A percentile compares a stretch with the other conserved stretches of the same genome.
phyloP scores from a whole-genome alignment of 2,113 vertebrate species.

The Rhinopomastus cyanomelas region DNA sequence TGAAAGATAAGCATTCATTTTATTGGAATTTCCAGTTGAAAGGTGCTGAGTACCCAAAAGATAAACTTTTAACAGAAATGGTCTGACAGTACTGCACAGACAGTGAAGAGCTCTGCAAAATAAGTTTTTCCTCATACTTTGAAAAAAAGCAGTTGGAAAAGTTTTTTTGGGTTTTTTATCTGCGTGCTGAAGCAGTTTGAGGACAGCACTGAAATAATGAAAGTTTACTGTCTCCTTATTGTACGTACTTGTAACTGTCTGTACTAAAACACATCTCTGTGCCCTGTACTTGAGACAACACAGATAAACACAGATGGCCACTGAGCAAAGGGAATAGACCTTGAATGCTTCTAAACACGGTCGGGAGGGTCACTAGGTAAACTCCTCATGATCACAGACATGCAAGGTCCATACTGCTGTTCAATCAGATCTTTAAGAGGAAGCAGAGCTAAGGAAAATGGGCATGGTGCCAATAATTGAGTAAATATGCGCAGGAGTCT shows the following conservation, averaged over 20 bases:
- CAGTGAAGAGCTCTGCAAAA: neutral
- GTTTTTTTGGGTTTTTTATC: neutral
- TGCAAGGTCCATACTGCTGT: neutral
- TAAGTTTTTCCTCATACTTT: neutral
- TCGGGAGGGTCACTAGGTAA: neutral
- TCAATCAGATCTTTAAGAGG: neutral
- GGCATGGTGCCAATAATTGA: neutral
- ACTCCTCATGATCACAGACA: neutral
- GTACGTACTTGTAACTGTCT: neutral
- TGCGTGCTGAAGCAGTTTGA: neutral
- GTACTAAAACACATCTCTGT: neutral
- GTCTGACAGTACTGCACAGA: neutral
- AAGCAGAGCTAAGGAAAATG: neutral
- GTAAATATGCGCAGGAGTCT: neutral
- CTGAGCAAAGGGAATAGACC: neutral
- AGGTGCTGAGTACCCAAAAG: conserved; percentile 23
- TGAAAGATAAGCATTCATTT: conserved; percentile 35
- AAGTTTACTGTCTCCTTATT: neutral
- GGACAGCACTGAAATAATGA: neutral
- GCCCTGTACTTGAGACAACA: neutral
- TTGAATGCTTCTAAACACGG: neutral
- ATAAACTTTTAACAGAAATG: conserved; percentile 31
- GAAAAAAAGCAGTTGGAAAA: neutral
- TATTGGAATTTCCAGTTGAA: conserved; percentile 10
- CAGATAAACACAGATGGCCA: neutral